Evolutionary conservation across 2,113 vertebrate species (phyloP).

Genomic region (Cinclus cinclus): DNA sequence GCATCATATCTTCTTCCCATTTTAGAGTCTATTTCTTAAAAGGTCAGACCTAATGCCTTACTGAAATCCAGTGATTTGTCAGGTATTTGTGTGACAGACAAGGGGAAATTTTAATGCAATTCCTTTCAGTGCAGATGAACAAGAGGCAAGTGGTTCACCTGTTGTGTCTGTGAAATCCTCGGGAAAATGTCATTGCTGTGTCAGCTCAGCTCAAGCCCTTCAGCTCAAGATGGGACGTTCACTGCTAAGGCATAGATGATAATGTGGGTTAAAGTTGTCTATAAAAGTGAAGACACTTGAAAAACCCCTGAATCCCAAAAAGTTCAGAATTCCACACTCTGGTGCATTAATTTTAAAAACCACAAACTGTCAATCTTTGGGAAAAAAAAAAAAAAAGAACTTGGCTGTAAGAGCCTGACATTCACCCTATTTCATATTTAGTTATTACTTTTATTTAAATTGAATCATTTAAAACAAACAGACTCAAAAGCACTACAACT

Average conservation of each 20-base stretch:
- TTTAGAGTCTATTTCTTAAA: not conserved
- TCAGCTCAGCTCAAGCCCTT: not conserved
- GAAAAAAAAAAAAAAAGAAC: not conserved
- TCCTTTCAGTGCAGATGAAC: not conserved
- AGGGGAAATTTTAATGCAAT: not conserved
- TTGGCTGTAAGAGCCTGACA: not conserved
- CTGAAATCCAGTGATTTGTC: not conserved
- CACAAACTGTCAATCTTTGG: not conserved
- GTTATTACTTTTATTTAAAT: not conserved
- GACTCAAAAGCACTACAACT: not conserved
- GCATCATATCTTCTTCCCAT: not conserved
- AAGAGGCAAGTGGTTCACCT: not conserved
- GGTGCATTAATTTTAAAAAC: not conserved
- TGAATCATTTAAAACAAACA: not conserved
- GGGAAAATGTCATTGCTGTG: not conserved
- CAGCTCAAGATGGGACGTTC: not conserved
- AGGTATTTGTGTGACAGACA: not conserved
- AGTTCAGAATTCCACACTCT: not conserved
- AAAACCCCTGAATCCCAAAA: not conserved
- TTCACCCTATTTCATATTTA: not conserved
- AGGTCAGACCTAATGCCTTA: not conserved
- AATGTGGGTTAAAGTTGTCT: not conserved
- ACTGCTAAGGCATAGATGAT: not conserved
- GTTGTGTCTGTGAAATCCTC: not conserved
- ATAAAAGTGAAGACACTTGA: not conserved